Conservation (phyloP, 2,888 invertebrate species). For the Aporophyla nigra region DNA sequence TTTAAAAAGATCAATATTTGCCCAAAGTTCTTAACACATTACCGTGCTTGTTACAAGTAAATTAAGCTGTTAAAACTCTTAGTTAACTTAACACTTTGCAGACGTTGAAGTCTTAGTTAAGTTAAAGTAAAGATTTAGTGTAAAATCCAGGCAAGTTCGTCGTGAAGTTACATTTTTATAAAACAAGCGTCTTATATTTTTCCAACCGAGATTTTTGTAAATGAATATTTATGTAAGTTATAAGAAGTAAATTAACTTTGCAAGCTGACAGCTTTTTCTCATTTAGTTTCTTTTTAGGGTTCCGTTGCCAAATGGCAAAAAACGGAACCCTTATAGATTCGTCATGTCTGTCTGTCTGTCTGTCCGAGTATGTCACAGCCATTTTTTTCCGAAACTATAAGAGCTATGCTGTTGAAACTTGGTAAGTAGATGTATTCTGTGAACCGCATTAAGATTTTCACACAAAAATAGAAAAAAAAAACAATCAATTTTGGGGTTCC, state of each 20-base stretch:
- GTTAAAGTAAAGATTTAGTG: constrained; percentile 29
- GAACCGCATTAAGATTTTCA: too few relatives aligned
- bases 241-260: constrained; percentile 23
- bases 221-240: constrained; percentile 25
- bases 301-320: too few relatives aligned
- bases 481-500: too few relatives aligned
- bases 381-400: too few relatives aligned
- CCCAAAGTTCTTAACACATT: constrained; percentile 19
- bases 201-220: constrained; percentile 3
- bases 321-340: too few relatives aligned
- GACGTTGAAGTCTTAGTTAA: constrained; percentile 44
- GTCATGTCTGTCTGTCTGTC: too few relatives aligned
- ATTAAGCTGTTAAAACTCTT: constrained; percentile 43
- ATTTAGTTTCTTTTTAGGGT: too few relatives aligned
- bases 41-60: constrained; percentile 29
- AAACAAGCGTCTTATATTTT: constrained; percentile 3
- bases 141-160: constrained; percentile 19
- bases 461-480: too few relatives aligned
- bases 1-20: constrained; percentile 16
- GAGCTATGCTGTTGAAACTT: too few relatives aligned
- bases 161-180: constrained; percentile 34
- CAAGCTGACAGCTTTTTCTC: background rate
- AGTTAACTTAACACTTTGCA: constrained; percentile 44
- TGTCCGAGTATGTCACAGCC: too few relatives aligned
- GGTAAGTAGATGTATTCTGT: too few relatives aligned